Conservation (phyloP, 23 tunicate genomes). For the Styela clava region DNA sequence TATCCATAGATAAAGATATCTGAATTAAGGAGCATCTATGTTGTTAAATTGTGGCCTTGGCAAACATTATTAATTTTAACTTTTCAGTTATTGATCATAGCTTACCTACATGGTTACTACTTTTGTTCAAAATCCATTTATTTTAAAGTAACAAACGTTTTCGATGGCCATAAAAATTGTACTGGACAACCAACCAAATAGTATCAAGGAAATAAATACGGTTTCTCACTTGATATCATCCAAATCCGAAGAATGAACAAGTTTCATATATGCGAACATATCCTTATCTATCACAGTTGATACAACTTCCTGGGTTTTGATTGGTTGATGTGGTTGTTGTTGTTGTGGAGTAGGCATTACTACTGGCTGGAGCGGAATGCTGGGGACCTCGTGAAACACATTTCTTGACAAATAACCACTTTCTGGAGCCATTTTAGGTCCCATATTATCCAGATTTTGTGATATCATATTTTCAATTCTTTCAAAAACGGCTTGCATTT, state of each 20-base stretch:
- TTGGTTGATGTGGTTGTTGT: neutral
- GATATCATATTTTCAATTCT: constrained; percentile 18
- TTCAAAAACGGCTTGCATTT: constrained; percentile 27
- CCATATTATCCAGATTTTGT: neutral
- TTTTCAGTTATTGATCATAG: too few species aligned
- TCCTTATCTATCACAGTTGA: constrained; percentile 3
- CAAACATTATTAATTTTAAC: too few species aligned
- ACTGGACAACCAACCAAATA: too few species aligned
- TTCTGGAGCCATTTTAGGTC: neutral
- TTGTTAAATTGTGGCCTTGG: too few species aligned
- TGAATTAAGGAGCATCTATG: too few species aligned
- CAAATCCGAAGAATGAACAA: constrained; percentile 1
- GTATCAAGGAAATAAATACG: too few species aligned
- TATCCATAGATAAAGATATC: too few species aligned
- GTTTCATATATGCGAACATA: constrained; percentile 18
- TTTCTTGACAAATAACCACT: neutral
- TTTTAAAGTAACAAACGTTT: too few species aligned
- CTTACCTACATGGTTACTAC: too few species aligned
- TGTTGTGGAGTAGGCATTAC: neutral
- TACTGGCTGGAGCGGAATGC: neutral
- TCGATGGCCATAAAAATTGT: too few species aligned
- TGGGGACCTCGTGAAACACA: neutral
- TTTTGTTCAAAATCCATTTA: too few species aligned
- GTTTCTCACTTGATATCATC: neutral
- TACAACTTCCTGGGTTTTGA: neutral